A percentile compares a stretch with the other conserved stretches of the same genome.
These are phyloP conservation scores for Megalops cyprinoides DNA, from an alignment of 2,797 vertebrate genomes.

Conservation along the genomic window DNA sequence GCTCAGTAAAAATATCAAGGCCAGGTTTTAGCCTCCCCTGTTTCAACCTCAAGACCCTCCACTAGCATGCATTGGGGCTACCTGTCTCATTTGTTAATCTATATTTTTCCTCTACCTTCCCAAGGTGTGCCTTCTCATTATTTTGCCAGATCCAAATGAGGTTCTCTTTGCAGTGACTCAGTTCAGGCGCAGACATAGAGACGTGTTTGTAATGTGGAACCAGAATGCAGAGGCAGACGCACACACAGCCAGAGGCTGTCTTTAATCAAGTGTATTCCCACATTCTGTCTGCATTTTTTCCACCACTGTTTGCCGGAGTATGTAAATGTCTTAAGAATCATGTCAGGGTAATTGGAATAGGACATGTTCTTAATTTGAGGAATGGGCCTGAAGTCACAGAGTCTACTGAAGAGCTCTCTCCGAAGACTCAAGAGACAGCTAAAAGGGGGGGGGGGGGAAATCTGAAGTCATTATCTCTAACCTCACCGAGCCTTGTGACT, in stretches of 20 bases:
- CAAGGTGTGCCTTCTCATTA: too few species aligned
- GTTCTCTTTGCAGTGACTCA: too few species aligned
- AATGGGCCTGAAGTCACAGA: background rate
- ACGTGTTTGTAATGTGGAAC: too few species aligned
- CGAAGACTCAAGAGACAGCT: background rate
- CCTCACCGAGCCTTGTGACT: background rate
- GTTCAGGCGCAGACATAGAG: too few species aligned
- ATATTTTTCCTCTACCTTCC: background rate
- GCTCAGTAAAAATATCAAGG: too few species aligned
- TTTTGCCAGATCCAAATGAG: too few species aligned
- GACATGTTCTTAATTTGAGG: background rate
- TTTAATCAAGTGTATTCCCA: background rate
- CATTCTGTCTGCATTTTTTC: background rate
- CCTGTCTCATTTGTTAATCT: background rate
- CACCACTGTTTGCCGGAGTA: background rate
- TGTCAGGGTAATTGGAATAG: conserved; percentile 7
- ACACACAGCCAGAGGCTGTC: background rate
- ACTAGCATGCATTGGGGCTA: background rate
- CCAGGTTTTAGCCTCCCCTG: too few species aligned
- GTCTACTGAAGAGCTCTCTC: background rate
- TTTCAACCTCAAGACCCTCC: background rate
- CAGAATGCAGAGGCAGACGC: background rate
- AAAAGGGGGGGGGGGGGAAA: background rate
- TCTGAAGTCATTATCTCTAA: background rate
- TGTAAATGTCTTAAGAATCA: conserved; percentile 3